Percentiles rank a stretch among this genome's conserved stretches.
Evolutionary conservation across 2,888 invertebrate species (phyloP).

Genomic region (Idaea biselata): DNA sequence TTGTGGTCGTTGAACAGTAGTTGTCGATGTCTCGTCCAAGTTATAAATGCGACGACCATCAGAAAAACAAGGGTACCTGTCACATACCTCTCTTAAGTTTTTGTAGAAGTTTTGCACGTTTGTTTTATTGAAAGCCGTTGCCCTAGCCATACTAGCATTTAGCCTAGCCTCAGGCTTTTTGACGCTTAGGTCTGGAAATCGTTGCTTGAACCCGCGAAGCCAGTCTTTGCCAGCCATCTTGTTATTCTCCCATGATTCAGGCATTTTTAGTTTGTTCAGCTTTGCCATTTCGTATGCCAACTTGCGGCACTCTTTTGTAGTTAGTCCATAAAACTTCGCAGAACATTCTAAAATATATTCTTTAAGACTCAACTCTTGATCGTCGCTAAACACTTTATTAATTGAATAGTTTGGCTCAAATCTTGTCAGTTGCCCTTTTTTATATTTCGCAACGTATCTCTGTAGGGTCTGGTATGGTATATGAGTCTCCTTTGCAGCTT

Average conservation of each 20-base stretch:
- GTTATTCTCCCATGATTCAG: conserved; percentile 7
- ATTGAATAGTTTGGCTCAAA: conserved; percentile 6
- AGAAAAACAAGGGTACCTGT: conserved; percentile 13
- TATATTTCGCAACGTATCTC: too few species aligned
- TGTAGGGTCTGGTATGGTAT: too few species aligned
- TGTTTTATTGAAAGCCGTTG: conserved; percentile 17
- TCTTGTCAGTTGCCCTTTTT: too few species aligned
- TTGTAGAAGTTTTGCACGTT: conserved; percentile 8
- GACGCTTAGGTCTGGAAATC: conserved; percentile 14
- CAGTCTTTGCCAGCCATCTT: conserved; percentile 18
- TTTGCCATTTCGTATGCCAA: conserved; percentile 19
- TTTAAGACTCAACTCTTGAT: conserved; percentile 6
- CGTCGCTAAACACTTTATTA: conserved; percentile 8
- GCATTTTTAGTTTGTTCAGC: conserved; percentile 17
- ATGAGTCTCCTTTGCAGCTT: too few species aligned
- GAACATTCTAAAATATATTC: conserved; percentile 11
- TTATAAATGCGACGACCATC: conserved; percentile 29
- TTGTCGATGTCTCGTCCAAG: conserved; percentile 23
- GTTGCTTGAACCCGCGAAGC: conserved; percentile 12
- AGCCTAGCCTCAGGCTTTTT: conserved; percentile 19
- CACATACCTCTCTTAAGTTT: conserved; percentile 13
- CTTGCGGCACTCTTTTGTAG: conserved; percentile 14
- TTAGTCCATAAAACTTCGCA: conserved; percentile 18
- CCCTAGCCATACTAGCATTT: conserved; percentile 17
- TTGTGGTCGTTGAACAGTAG: conserved; percentile 21